Conservation (phyloP, 2,888 invertebrate species). For the Ganaspis brasiliensis region DNA sequence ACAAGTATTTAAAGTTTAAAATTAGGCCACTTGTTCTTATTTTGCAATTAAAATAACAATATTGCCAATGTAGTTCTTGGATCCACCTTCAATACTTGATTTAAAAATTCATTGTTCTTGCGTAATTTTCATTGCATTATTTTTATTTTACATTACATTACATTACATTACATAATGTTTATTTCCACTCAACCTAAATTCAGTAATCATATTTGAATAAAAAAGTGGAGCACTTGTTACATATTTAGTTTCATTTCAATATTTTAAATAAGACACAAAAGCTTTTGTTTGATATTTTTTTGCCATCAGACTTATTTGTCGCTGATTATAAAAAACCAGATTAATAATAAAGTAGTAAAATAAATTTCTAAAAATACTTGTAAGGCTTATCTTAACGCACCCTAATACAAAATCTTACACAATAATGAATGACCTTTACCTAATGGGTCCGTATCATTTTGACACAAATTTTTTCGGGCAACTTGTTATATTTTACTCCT, state of each 20-base stretch:
- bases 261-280: background rate
- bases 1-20: background rate
- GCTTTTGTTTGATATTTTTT: background rate
- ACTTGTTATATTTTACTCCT: too few species aligned
- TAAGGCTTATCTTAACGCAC: too few species aligned
- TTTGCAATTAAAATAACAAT: background rate
- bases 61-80: background rate
- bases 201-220: background rate
- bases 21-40: background rate
- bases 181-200: background rate
- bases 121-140: slow-evolving; percentile 5
- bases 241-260: background rate
- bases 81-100: background rate
- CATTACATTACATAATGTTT: slow-evolving; percentile 12
- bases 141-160: too few species aligned
- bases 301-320: too few species aligned
- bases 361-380: too few species aligned
- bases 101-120: background rate
- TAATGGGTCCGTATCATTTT: too few species aligned
- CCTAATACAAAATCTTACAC: too few species aligned
- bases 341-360: too few species aligned
- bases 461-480: too few species aligned
- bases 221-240: background rate
- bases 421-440: too few species aligned
- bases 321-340: too few species aligned